These are phyloP conservation scores for Cottus gobio DNA, from an alignment of 2,113 vertebrate genomes.

Conservation along the genomic window DNA sequence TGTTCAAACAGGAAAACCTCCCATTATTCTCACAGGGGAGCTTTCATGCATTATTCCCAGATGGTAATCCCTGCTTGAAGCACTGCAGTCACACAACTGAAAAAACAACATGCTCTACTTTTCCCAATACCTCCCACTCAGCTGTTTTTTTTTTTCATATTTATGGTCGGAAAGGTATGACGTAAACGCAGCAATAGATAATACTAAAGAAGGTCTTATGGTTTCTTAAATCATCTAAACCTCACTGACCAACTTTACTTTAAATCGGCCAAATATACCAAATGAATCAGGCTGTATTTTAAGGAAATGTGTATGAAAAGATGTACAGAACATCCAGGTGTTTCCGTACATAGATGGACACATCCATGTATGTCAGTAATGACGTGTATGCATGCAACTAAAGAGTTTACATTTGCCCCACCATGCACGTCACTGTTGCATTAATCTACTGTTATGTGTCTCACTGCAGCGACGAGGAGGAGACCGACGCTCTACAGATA, in stretches of 20 bases:
- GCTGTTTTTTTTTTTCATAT: not conserved
- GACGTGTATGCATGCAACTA: not conserved
- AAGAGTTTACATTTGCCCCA: not conserved
- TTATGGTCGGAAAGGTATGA: not conserved
- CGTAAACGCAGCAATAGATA: no score
- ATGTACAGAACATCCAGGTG: not conserved
- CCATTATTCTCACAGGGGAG: not conserved
- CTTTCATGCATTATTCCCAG: not conserved
- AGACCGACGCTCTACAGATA: conserved; percentile 61
- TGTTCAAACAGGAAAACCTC: not conserved
- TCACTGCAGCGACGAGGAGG: conserved; percentile 62
- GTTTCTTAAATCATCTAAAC: not conserved
- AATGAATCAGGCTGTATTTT: conserved; percentile 3
- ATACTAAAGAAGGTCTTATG: not conserved
- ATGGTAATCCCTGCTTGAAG: not conserved
- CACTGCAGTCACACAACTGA: not conserved
- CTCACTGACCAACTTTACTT: not conserved
- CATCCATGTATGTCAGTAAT: not conserved
- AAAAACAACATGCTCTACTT: not conserved
- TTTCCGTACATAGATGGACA: not conserved
- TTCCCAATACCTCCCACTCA: not conserved
- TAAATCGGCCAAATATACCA: not conserved
- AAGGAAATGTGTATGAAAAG: not conserved
- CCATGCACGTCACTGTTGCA: not conserved
- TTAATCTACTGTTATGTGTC: not conserved